Evolutionary conservation across 2,797 vertebrate genomes (phyloP).

Genomic region (Psittacula echo): DNA sequence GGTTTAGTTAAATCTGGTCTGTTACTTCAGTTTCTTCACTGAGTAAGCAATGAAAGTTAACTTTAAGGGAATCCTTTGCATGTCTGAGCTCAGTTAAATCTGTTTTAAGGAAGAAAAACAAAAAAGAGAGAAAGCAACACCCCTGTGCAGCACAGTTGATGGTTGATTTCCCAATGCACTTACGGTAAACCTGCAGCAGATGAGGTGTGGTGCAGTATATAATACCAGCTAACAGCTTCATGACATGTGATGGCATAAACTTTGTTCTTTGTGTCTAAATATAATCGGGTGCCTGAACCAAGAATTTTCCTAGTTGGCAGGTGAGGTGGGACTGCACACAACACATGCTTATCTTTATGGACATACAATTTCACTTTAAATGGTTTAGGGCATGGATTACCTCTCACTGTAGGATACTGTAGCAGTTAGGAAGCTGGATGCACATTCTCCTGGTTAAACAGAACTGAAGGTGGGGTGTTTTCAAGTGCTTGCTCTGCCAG

Average conservation of each 20-base stretch:
- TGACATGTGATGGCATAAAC: background rate
- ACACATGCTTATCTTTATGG: background rate
- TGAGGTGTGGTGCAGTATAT: background rate
- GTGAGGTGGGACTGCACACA: background rate
- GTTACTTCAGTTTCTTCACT: background rate
- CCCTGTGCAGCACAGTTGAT: background rate
- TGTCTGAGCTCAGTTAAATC: background rate
- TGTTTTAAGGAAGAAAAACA: background rate
- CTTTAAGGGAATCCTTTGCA: background rate
- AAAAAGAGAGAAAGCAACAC: background rate
- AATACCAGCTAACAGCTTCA: background rate
- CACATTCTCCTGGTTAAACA: background rate
- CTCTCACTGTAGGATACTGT: background rate
- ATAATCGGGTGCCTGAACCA: background rate
- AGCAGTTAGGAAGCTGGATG: background rate
- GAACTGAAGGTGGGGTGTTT: background rate
- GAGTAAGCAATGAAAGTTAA: background rate
- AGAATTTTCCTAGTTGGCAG: background rate
- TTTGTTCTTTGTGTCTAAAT: background rate
- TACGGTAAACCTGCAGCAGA: background rate
- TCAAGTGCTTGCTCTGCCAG: background rate
- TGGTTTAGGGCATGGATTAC: background rate
- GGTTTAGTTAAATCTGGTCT: background rate
- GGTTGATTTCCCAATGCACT: background rate
- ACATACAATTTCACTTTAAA: background rate